Percentiles rank a stretch among this genome's conserved stretches.
Evolutionary conservation across 2,888 invertebrate genomes (phyloP).

Genomic region (Anodontia alba): DNA sequence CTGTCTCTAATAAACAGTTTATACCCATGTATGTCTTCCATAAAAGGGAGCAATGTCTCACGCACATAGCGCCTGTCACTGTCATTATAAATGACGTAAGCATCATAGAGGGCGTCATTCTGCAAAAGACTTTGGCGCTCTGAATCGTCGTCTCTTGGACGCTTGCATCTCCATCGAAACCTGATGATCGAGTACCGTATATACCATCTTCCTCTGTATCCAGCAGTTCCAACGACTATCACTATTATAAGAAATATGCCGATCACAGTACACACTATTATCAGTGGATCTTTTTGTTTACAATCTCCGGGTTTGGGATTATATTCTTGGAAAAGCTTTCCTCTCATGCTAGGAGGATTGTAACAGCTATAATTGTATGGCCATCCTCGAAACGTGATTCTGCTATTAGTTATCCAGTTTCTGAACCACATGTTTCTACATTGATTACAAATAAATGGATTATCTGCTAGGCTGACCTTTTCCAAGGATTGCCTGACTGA

Average conservation of each 20-base stretch:
- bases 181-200: background rate
- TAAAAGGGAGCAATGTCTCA: background rate
- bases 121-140: background rate
- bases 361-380: background rate
- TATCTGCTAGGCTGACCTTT: conserved; percentile 11
- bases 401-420: conserved; percentile 11
- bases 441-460: conserved; percentile 21
- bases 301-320: conserved; percentile 2
- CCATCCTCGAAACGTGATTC: background rate
- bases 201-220: conserved; percentile 22
- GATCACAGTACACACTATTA: background rate
- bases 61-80: conserved; percentile 18
- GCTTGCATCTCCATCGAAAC: background rate
- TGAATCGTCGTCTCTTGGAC: background rate
- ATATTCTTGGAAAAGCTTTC: background rate
- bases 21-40: conserved; percentile 20
- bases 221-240: background rate
- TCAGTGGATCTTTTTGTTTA: background rate
- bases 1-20: conserved; percentile 24
- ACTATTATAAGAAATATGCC: background rate
- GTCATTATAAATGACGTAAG: conserved; percentile 33
- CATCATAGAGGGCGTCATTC: background rate
- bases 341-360: background rate
- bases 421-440: conserved; percentile 36
- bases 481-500: background rate